Evolutionary conservation across 2,113 vertebrate species (phyloP).

Genomic region (Indicator maculatus): DNA sequence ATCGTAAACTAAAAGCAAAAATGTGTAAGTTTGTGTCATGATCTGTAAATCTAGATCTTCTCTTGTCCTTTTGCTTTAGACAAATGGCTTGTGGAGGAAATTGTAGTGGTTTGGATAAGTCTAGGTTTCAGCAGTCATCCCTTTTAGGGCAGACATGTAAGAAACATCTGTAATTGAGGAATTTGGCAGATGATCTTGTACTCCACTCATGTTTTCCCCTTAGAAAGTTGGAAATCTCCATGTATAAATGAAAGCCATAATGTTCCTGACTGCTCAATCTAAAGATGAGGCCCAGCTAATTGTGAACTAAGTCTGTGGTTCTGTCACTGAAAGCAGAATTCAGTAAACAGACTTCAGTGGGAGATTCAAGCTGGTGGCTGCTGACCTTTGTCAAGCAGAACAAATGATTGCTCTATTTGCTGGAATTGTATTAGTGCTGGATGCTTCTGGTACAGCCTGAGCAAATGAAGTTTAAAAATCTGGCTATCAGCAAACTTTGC

Average conservation of each 20-base stretch:
- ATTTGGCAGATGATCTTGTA: constrained; percentile 8
- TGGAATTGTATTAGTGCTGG: constrained; percentile 25
- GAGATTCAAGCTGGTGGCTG: constrained; percentile 16
- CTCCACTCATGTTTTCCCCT: constrained; percentile 58
- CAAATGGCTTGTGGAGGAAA: constrained; percentile 60
- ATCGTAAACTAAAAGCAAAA: not conserved
- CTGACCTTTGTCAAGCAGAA: constrained; percentile 47
- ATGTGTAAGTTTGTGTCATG: constrained; percentile 40
- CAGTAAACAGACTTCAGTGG: not conserved
- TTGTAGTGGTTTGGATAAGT: constrained; percentile 50
- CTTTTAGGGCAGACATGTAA: constrained; percentile 37
- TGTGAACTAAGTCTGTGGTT: not conserved
- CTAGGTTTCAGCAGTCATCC: constrained; percentile 23
- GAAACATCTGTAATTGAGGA: constrained; percentile 61
- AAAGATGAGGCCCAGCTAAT: not conserved
- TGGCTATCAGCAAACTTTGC: constrained; percentile 19
- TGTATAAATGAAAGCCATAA: not conserved
- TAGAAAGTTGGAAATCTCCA: not conserved
- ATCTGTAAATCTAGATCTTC: constrained; percentile 15
- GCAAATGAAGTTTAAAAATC: constrained; percentile 27
- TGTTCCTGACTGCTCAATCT: not conserved
- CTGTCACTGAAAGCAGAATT: constrained; percentile 28
- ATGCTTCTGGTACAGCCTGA: constrained; percentile 37
- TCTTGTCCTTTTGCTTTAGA: constrained; percentile 24
- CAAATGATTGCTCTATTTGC: constrained; percentile 40